These are phyloP conservation scores for Toxonevra muliebris DNA, from an alignment of 2,888 invertebrate genomes.

Conservation along the genomic window DNA sequence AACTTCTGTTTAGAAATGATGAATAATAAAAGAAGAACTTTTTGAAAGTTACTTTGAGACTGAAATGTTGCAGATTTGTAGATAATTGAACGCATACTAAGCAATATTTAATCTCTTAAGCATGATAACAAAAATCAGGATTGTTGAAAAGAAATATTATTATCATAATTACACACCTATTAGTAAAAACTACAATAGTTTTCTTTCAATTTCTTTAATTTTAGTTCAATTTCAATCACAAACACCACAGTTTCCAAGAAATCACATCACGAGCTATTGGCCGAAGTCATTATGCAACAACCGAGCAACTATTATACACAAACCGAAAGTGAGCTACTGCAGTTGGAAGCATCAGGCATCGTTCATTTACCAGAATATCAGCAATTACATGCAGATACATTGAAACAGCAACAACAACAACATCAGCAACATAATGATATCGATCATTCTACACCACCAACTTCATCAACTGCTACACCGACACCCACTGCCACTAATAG, in stretches of 20 bases:
- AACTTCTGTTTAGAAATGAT: no score
- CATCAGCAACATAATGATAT: constrained; percentile 20
- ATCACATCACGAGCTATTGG: constrained; percentile 48
- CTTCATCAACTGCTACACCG: constrained; percentile 32
- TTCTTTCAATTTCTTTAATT: no score
- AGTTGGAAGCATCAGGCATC: constrained; percentile 54
- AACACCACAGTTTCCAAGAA: constrained; percentile 9
- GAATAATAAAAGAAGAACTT: no score
- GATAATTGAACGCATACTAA: no score
- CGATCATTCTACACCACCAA: constrained; percentile 35
- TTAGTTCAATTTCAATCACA: constrained; percentile 13
- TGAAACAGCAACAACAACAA: constrained; percentile 33
- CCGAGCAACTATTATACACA: constrained; percentile 62
- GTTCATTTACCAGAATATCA: constrained; percentile 47
- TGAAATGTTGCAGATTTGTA: no score
- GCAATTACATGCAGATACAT: constrained; percentile 45
- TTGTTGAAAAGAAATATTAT: no score
- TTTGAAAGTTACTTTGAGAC: no score
- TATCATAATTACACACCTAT: no score
- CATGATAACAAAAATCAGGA: no score
- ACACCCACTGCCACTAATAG: constrained; percentile 44
- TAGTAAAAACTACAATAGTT: no score
- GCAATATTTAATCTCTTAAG: no score
- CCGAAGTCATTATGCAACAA: constrained; percentile 53
- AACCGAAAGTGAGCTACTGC: constrained; percentile 62